Percentiles rank a stretch among this genome's conserved stretches.
Conservation (phyloP, 2,113 vertebrate genomes). For the Clupea harengus region DNA sequence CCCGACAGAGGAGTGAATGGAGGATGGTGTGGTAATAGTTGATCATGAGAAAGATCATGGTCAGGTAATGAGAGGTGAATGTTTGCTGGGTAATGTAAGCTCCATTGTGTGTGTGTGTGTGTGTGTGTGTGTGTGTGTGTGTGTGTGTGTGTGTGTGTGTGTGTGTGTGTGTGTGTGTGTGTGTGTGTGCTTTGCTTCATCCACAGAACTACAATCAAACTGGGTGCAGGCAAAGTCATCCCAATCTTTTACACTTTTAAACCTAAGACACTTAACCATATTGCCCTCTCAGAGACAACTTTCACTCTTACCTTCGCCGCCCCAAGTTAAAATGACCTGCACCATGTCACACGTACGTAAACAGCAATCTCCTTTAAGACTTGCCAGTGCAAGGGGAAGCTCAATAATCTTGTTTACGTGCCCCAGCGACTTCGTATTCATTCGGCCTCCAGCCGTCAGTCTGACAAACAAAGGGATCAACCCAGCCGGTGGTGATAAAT, state of each 20-base stretch:
- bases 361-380: slow-evolving; percentile 12
- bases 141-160: neutral
- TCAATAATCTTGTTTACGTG: slow-evolving; percentile 40
- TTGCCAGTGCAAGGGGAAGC: neutral
- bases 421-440: slow-evolving; percentile 34
- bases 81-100: too few species aligned
- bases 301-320: neutral
- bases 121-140: neutral
- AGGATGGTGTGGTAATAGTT: too few species aligned
- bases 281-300: too few species aligned
- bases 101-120: neutral
- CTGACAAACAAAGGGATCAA: slow-evolving; percentile 31
- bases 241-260: neutral
- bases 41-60: too few species aligned
- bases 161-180: neutral
- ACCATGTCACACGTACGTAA: neutral
- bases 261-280: neutral
- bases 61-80: too few species aligned
- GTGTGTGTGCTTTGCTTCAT: neutral
- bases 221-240: neutral
- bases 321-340: neutral
- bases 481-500: slow-evolving; percentile 38
- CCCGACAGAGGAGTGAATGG: too few species aligned
- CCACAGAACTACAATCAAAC: too few species aligned
- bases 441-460: slow-evolving; percentile 13